These are phyloP conservation scores for Balaeniceps rex DNA, from an alignment of 2,113 vertebrate genomes.

Conservation along the genomic window DNA sequence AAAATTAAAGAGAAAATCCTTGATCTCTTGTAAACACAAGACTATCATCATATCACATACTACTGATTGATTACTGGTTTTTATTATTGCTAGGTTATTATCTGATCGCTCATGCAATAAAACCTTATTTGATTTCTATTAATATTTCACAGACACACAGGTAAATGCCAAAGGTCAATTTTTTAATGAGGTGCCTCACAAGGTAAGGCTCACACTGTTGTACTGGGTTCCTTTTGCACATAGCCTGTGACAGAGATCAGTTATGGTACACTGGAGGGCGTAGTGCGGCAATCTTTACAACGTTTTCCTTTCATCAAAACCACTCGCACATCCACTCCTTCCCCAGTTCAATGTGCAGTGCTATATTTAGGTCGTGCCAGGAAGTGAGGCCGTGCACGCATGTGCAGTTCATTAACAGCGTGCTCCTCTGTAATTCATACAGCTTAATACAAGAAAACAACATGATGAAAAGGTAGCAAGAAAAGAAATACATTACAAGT, in stretches of 20 bases:
- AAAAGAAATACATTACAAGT: rapidly evolving
- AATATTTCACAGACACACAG: not conserved
- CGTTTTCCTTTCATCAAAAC: rapidly evolving
- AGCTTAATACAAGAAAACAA: rapidly evolving
- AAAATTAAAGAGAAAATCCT: not conserved
- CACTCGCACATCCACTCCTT: not conserved
- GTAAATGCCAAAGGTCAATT: not conserved
- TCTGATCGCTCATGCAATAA: not conserved
- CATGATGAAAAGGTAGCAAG: not conserved
- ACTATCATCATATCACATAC: rapidly evolving
- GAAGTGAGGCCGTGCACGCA: not conserved
- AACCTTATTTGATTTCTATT: not conserved
- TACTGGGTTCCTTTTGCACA: rapidly evolving
- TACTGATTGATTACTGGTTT: not conserved
- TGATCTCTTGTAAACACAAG: not conserved
- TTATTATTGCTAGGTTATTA: not conserved
- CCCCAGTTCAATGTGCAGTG: rapidly evolving
- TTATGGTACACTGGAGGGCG: not conserved
- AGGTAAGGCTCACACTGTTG: not conserved
- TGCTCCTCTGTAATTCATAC: not conserved
- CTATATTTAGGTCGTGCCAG: not conserved
- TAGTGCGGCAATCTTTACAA: not conserved
- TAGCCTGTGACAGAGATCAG: not conserved
- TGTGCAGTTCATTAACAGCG: too few relatives aligned
- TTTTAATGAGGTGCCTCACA: not conserved